Evolutionary conservation across 2,113 vertebrate species (phyloP).

Genomic region (Paramisgurnus dabryanus): DNA sequence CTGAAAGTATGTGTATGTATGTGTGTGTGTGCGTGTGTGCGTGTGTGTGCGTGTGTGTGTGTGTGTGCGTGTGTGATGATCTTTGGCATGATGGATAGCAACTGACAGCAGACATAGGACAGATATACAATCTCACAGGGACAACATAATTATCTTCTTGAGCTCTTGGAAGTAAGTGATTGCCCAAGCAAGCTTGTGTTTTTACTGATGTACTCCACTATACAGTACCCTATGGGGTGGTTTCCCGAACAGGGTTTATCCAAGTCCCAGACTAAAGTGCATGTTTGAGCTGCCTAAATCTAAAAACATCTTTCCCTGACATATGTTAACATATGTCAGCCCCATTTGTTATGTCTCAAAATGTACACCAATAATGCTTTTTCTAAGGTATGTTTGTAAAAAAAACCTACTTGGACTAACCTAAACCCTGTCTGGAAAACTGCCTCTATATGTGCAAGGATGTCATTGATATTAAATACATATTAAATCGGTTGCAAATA

Average conservation of each 20-base stretch:
- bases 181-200: background rate
- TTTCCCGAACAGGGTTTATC: no score
- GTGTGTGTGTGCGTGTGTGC: slow-evolving; percentile 9
- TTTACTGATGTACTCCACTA: background rate
- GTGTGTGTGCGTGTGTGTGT: background rate
- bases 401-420: no score
- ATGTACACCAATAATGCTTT: background rate
- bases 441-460: slow-evolving; percentile 30
- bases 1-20: background rate
- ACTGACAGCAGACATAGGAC: slow-evolving; percentile 42
- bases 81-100: slow-evolving; percentile 13
- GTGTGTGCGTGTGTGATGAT: slow-evolving; percentile 7
- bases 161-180: slow-evolving; percentile 12
- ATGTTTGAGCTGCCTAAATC: no score
- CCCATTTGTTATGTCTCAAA: no score
- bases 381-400: no score
- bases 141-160: slow-evolving; percentile 47
- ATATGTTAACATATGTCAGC: no score
- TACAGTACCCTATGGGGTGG: no score
- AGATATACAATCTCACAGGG: slow-evolving; percentile 19
- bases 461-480: slow-evolving; percentile 32
- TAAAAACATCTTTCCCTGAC: no score
- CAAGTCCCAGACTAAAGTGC: no score
- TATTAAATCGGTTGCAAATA: slow-evolving; percentile 45
- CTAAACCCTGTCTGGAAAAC: no score